Percentiles rank a stretch among this genome's conserved stretches.
phyloP scores from a whole-genome alignment of 2,888 invertebrate genomes.

The Tachina grossa region DNA sequence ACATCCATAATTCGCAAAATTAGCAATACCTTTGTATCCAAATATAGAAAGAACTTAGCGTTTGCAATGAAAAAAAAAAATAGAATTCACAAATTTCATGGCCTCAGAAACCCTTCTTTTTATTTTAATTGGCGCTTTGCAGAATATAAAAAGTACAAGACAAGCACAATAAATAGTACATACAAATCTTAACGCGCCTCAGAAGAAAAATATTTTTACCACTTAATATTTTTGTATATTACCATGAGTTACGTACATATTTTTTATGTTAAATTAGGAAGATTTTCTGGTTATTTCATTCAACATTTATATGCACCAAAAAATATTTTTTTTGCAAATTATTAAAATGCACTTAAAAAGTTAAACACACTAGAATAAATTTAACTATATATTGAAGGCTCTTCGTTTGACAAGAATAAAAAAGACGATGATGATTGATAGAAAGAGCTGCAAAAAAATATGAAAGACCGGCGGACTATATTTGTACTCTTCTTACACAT shows the following conservation, averaged over 20 bases:
- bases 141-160: constrained; percentile 46
- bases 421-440: constrained; percentile 66
- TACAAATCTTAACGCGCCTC: constrained; percentile 59
- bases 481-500: constrained; percentile 52
- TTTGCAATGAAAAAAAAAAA: not conserved
- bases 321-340: constrained; percentile 32
- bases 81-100: constrained; percentile 31
- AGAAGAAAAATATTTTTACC: not conserved
- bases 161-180: constrained; percentile 55
- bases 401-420: constrained; percentile 68
- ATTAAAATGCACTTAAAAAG: constrained; percentile 55
- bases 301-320: constrained; percentile 40
- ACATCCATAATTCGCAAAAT: no score
- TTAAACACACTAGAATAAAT: constrained; percentile 69
- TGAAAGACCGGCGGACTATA: constrained; percentile 53
- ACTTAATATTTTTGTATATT: not conserved
- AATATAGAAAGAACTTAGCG: not conserved
- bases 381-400: constrained; percentile 51
- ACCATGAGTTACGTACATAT: constrained; percentile 42
- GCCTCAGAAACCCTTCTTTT: constrained; percentile 22
- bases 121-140: constrained; percentile 63
- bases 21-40: not conserved
- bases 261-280: constrained; percentile 19
- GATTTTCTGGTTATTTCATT: constrained; percentile 36
- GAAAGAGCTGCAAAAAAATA: constrained; percentile 61